Evolutionary conservation across 2,888 invertebrate species (phyloP), one percentile per base, ranked within the genome.

Genomic region (Isoperla grammatica): DNA sequence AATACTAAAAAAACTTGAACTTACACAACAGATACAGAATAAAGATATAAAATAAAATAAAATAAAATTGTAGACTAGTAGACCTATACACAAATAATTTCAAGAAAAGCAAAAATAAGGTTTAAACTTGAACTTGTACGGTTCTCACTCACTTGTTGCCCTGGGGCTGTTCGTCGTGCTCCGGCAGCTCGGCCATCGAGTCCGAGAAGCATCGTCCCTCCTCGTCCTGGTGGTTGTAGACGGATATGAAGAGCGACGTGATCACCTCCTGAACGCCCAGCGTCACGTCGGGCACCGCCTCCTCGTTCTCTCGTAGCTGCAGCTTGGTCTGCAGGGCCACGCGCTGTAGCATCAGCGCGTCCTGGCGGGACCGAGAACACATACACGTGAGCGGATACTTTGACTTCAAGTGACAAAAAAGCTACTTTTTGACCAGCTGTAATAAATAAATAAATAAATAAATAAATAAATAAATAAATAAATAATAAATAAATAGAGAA

Each of bases 141-240:
- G n/a, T n/a, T n/a, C n/a, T n/a, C n/a, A n/a, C 76, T 72, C 74
- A 85, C 85, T 80, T 85, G 73, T 76, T 81, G 17, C 81, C 84
- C 67, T 85, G 84, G 4, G 29, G 29, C 20, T 83, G 68, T 66
- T 88, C 88, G 71, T 93, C 93, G 71, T 90, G 89, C 69, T 95
- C 95, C 0, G 93, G 89, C 20, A 96, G 74, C 71, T 98, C 98
- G 0, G 91, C 88, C 83, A 98, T 87, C 2, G 95, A 95, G 78
- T 98, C 97, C 1, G 95, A 93, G 74, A 90, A 96, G 71, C 96
- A 97, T 60, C 97, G 83, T 48, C 97, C 97, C 74, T 97, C 95
- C 68, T 93, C 92, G 72, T 98, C 97, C 76, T 95, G 94, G 73
- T 96, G 94, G 73, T 95, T 97, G 74, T 96, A 96, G 2, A 96